Conservation (phyloP, 2,113 vertebrate genomes). For the Eolophus roseicapilla region DNA sequence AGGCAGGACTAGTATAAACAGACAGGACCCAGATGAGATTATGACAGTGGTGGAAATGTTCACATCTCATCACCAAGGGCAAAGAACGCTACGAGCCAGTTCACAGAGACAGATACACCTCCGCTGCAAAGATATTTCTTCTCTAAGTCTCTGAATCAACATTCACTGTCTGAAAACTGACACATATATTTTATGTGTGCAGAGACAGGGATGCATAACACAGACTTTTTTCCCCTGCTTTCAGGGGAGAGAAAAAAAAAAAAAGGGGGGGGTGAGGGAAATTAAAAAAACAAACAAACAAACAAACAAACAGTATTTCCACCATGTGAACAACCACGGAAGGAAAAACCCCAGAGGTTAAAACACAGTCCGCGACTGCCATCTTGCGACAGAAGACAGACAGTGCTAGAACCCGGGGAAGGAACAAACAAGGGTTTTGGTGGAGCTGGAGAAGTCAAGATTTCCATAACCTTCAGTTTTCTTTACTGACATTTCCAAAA, state of each 20-base stretch:
- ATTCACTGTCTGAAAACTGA: background rate
- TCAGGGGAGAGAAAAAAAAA: background rate
- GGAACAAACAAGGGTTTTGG: background rate
- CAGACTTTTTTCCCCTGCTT: accelerated
- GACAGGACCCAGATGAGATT: background rate
- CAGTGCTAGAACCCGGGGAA: accelerated
- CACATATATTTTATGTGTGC: background rate
- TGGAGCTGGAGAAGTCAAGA: background rate
- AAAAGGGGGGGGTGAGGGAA: too few relatives aligned
- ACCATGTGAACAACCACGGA: background rate
- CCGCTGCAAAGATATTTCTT: background rate
- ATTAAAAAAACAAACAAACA: too few relatives aligned
- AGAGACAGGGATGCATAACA: background rate
- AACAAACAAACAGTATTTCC: background rate
- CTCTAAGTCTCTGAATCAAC: background rate
- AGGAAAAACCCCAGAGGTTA: background rate
- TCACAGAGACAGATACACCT: background rate
- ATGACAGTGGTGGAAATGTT: background rate
- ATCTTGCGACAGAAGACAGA: slow-evolving; percentile 10
- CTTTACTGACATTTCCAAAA: background rate
- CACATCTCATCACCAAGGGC: background rate
- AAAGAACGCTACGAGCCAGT: accelerated
- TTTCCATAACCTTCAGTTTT: slow-evolving; percentile 14
- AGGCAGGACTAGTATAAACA: background rate
- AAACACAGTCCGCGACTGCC: background rate